phyloP scores from a whole-genome alignment of 2,113 vertebrate genomes.

The Eclectus roratus region DNA sequence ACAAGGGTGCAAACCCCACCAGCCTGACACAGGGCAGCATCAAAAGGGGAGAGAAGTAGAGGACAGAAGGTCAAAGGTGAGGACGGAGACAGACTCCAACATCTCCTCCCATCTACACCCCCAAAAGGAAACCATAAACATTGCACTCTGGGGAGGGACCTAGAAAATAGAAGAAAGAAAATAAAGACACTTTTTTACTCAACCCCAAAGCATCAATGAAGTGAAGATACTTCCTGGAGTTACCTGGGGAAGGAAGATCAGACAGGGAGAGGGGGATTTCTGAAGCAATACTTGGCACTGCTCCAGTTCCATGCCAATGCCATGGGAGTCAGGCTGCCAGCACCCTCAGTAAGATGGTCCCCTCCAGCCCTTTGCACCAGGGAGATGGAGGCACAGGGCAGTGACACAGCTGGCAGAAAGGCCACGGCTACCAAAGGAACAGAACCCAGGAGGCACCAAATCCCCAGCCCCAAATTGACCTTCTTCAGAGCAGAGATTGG shows the following conservation, averaged over 20 bases:
- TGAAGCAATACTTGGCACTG: background rate
- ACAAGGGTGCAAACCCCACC: background rate
- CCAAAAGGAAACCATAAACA: background rate
- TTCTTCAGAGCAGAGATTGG: background rate
- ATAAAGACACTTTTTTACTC: background rate
- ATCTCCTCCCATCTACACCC: background rate
- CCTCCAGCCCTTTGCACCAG: background rate
- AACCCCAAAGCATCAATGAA: background rate
- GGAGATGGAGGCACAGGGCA: background rate
- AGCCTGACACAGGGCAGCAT: background rate
- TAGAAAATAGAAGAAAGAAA: background rate
- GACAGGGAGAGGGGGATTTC: background rate
- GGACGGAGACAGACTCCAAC: background rate
- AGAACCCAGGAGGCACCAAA: background rate
- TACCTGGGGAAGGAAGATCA: background rate
- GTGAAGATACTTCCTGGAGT: background rate
- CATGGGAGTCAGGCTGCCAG: background rate
- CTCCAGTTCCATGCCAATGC: background rate
- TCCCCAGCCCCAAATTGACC: background rate
- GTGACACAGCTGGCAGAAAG: constrained; percentile 9
- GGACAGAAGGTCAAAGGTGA: background rate
- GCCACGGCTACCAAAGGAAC: background rate
- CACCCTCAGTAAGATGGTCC: background rate
- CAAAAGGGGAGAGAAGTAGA: background rate
- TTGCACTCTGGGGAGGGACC: background rate